Percentiles rank a stretch among this genome's conserved stretches.
Conservation (phyloP, 2,888 invertebrate species). For the Eudemis profundana region DNA sequence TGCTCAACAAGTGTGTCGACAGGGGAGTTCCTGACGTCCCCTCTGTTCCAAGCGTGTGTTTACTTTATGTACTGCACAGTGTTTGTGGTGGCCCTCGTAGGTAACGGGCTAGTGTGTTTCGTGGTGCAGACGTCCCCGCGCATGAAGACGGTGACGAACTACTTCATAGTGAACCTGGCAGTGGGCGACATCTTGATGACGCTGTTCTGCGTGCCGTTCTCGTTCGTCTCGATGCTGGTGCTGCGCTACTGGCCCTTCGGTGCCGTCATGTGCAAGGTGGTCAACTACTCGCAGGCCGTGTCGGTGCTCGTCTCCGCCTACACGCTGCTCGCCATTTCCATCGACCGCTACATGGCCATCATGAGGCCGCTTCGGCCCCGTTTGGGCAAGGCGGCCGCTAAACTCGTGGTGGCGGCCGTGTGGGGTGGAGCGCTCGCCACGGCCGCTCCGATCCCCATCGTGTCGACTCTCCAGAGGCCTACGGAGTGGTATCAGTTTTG, state of each 20-base stretch:
- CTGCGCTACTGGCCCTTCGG: slow-evolving; percentile 96
- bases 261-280: slow-evolving; percentile 90
- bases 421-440: slow-evolving; percentile 92
- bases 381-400: slow-evolving; percentile 89
- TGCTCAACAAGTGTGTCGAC: slow-evolving; percentile 57
- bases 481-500: slow-evolving; percentile 86
- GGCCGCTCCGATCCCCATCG: slow-evolving; percentile 92
- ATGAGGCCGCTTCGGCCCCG: slow-evolving; percentile 94
- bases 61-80: slow-evolving; percentile 90
- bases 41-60: slow-evolving; percentile 87
- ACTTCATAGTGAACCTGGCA: slow-evolving; percentile 95
- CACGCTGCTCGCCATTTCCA: slow-evolving; percentile 95
- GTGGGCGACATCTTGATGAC: slow-evolving; percentile 96
- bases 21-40: slow-evolving; percentile 67
- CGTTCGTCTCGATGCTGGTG: slow-evolving; percentile 92
- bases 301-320: slow-evolving; percentile 95
- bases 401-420: slow-evolving; percentile 88
- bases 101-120: slow-evolving; percentile 93
- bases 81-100: slow-evolving; percentile 89
- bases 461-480: slow-evolving; percentile 89
- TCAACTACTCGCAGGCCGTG: slow-evolving; percentile 92
- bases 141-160: slow-evolving; percentile 97
- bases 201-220: slow-evolving; percentile 95
- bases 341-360: slow-evolving; percentile 96
- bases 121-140: slow-evolving; percentile 93